These are phyloP conservation scores for Temnothorax longispinosus DNA, from an alignment of 1,140 invertebrate species.

Conservation along the genomic window DNA sequence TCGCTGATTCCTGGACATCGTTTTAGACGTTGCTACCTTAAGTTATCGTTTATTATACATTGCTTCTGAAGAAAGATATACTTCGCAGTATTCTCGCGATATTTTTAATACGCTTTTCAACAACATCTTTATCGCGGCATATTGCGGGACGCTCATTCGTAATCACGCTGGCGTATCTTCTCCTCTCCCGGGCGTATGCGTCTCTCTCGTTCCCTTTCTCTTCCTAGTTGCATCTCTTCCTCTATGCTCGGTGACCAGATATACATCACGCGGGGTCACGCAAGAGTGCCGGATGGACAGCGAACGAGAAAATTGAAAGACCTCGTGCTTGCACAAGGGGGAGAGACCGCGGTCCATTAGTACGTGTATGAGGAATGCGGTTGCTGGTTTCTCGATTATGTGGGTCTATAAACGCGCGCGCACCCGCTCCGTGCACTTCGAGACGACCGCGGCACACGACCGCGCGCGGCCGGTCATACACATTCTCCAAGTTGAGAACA, in stretches of 20 bases:
- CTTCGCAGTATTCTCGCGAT: background rate
- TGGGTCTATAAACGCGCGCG: constrained; percentile 74
- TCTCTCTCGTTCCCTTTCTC: background rate
- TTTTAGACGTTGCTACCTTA: background rate
- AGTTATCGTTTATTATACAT: no score
- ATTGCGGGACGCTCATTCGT: background rate
- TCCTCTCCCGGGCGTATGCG: background rate
- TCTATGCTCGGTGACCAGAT: constrained; percentile 14
- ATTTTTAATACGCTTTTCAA: background rate
- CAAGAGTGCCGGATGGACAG: constrained; percentile 27
- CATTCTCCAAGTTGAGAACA: constrained; percentile 83
- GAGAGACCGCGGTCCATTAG: constrained; percentile 45
- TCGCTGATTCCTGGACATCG: no score
- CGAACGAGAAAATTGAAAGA: constrained; percentile 46
- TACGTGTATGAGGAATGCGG: constrained; percentile 78
- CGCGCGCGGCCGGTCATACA: constrained; percentile 58
- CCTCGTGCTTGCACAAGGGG: background rate
- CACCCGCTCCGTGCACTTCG: constrained; percentile 3
- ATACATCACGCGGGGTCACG: constrained; percentile 19
- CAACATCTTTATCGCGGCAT: background rate
- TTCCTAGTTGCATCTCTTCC: constrained; percentile 6
- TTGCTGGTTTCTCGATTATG: constrained; percentile 80
- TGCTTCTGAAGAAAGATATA: no score
- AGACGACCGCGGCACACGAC: background rate
- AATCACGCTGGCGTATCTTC: background rate